A percentile compares a stretch with the other conserved stretches of the same genome.
Evolutionary conservation across 2,113 vertebrate genomes (phyloP).

Genomic region (Alectura lathami): DNA sequence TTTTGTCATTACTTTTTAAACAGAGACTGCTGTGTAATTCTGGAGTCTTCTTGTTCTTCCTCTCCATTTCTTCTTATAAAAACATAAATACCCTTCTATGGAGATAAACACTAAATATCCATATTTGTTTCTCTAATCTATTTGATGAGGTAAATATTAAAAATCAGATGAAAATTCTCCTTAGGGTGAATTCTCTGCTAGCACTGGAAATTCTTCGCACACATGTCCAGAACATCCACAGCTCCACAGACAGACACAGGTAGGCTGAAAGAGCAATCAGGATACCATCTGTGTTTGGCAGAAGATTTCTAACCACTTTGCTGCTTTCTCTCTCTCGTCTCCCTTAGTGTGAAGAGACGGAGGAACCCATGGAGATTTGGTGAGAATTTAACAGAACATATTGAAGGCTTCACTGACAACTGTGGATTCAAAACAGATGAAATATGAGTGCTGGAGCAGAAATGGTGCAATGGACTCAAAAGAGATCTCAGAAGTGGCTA

Average conservation of each 20-base stretch:
- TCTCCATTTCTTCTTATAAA: not conserved
- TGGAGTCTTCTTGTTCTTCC: conserved; percentile 7
- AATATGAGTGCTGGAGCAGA: conserved; percentile 30
- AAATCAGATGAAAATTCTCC: conserved; percentile 24
- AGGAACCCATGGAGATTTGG: conserved; percentile 25
- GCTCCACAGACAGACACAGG: conserved; percentile 42
- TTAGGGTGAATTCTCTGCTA: not conserved
- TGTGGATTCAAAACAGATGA: conserved; percentile 18
- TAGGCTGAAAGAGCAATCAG: conserved; percentile 60
- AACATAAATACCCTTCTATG: not conserved
- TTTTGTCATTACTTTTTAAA: conserved; percentile 29
- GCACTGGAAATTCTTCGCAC: not conserved
- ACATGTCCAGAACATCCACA: conserved; percentile 46
- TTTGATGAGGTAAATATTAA: conserved; percentile 25
- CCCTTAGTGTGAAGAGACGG: conserved; percentile 35
- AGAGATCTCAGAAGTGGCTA: not conserved
- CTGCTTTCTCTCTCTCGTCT: conserved; percentile 22
- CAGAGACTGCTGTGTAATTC: conserved; percentile 4
- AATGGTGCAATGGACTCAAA: not conserved
- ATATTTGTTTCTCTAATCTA: conserved; percentile 23
- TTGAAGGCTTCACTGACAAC: conserved; percentile 36
- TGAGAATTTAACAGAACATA: conserved; percentile 53
- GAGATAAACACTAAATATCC: conserved; percentile 1
- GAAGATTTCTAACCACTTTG: conserved; percentile 52
- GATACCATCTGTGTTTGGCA: conserved; percentile 53